phyloP scores from a whole-genome alignment of 2,888 invertebrate genomes.

The Parochlus steinenii region DNA sequence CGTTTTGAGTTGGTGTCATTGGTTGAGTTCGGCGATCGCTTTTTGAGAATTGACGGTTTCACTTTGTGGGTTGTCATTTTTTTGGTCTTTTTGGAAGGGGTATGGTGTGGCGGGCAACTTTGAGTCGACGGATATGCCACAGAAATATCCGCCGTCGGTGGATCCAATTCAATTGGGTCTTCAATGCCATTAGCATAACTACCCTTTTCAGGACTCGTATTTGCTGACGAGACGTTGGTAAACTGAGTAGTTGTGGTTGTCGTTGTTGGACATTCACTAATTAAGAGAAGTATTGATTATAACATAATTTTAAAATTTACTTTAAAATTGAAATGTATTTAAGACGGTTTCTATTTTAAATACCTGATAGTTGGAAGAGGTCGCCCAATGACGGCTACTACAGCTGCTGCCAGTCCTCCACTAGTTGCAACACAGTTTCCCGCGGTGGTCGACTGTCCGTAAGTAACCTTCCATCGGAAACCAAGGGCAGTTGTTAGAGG shows the following conservation, averaged over 20 bases:
- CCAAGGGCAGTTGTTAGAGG: constrained; percentile 12
- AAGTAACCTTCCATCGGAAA: constrained; percentile 13
- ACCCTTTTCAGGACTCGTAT: constrained; percentile 60
- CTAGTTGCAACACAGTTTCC: constrained; percentile 32
- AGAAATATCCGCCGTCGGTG: constrained; percentile 38
- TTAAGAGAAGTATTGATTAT: no score
- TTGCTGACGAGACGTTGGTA: constrained; percentile 53
- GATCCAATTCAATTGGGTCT: constrained; percentile 30
- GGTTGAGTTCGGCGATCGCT: constrained; percentile 3
- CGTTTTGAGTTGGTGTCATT: constrained; percentile 37
- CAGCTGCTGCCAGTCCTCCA: constrained; percentile 55
- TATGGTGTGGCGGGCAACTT: constrained; percentile 22
- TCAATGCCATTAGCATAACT: constrained; percentile 52
- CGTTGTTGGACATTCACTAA: constrained; percentile 15
- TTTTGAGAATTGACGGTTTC: constrained; percentile 11
- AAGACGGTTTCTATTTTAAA: no score
- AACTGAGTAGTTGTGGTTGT: constrained; percentile 44
- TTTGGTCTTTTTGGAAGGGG: constrained; percentile 17
- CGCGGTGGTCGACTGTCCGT: no score
- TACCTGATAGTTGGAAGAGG: constrained; percentile 58
- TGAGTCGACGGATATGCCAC: constrained; percentile 23
- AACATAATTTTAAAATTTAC: no score
- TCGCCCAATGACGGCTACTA: constrained; percentile 50
- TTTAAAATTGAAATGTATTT: no score
- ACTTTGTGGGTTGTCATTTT: constrained; percentile 17